Conservation (phyloP, 2,888 invertebrate species). For the Subacronicta megacephala region DNA sequence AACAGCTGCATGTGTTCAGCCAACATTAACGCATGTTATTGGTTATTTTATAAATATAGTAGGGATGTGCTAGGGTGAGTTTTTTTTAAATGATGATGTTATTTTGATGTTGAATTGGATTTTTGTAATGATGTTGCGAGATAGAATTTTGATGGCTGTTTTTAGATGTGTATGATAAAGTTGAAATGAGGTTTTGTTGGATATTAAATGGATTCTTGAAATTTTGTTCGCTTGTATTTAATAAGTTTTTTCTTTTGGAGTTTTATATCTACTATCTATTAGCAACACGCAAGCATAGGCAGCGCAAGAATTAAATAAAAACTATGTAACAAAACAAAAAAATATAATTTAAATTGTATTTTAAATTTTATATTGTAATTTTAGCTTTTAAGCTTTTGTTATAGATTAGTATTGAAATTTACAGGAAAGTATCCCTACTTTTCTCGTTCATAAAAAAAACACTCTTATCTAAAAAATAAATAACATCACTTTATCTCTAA, state of each 20-base stretch:
- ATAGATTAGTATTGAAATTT: no score
- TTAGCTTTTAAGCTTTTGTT: no score
- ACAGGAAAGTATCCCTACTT: no score
- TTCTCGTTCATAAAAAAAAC: no score
- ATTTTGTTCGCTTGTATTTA: constrained; percentile 45
- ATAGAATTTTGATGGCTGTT: constrained; percentile 65
- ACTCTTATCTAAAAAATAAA: neutral
- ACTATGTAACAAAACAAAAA: no score
- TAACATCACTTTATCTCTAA: constrained; percentile 8
- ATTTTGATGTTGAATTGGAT: constrained; percentile 54
- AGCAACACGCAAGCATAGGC: no score
- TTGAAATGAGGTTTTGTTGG: constrained; percentile 51
- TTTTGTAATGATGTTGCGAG: constrained; percentile 61
- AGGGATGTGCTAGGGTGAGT: constrained; percentile 52
- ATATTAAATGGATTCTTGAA: constrained; percentile 44
- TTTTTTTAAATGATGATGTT: constrained; percentile 65
- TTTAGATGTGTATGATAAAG: constrained; percentile 59
- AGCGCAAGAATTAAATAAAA: neutral
- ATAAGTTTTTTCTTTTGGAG: constrained; percentile 36
- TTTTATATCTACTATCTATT: constrained; percentile 4
- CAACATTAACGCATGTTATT: constrained; percentile 82
- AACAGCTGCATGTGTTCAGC: constrained; percentile 80
- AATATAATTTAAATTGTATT: no score
- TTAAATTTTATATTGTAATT: no score
- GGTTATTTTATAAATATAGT: constrained; percentile 79